These are phyloP conservation scores for Drosophila nebulosa DNA, from an alignment of 1,140 invertebrate genomes.

Conservation along the genomic window DNA sequence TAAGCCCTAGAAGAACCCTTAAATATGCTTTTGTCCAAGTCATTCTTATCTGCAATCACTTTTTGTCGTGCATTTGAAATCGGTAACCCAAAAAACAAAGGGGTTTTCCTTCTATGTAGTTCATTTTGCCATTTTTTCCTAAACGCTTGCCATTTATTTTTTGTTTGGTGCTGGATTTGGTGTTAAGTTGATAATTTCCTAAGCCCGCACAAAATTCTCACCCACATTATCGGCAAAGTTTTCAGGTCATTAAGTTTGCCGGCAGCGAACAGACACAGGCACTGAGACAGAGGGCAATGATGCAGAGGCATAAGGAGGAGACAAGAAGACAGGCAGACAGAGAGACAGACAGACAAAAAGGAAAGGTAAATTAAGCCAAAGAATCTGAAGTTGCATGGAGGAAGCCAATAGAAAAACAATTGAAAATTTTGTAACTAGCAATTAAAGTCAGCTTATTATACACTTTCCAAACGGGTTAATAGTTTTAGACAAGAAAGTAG, in stretches of 20 bases:
- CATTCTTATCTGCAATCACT: conserved; percentile 31
- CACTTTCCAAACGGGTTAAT: neutral
- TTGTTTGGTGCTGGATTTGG: conserved; percentile 43
- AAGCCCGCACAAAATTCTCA: conserved; percentile 44
- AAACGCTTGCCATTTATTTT: conserved; percentile 58
- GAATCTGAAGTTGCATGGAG: conserved; percentile 1
- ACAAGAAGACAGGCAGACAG: too few species aligned
- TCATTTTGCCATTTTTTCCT: conserved; percentile 44
- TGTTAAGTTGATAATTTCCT: conserved; percentile 70
- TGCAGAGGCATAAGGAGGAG: conserved; percentile 9
- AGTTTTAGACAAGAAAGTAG: too few species aligned
- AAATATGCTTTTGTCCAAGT: conserved; percentile 33
- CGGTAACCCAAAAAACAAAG: conserved; percentile 13
- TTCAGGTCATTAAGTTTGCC: conserved; percentile 78
- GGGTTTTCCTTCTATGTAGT: conserved; percentile 15
- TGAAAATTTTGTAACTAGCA: conserved; percentile 59
- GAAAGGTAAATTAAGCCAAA: conserved; percentile 42
- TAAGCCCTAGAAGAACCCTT: conserved; percentile 4
- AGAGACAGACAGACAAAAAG: conserved; percentile 10
- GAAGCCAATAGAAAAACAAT: conserved; percentile 68
- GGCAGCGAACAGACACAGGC: conserved; percentile 26
- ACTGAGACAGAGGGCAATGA: neutral
- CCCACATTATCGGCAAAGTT: conserved; percentile 74
- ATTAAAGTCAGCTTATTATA: conserved; percentile 45
- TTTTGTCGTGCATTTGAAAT: conserved; percentile 27